Evolutionary conservation across 2,113 vertebrate genomes (phyloP).

Genomic region (Gymnobelideus leadbeateri): DNA sequence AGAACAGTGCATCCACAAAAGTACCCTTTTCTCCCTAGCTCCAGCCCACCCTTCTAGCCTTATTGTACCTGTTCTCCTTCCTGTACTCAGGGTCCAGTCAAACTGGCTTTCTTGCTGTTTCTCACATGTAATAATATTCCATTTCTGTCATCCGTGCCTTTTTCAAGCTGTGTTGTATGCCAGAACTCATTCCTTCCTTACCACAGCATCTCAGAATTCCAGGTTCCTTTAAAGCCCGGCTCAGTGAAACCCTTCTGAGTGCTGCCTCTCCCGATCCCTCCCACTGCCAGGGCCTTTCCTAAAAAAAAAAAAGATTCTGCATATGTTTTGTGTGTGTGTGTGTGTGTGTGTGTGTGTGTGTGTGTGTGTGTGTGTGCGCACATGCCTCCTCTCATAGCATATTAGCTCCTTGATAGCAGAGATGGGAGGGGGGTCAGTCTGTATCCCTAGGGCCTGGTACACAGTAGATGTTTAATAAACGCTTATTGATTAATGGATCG

Average conservation of each 20-base stretch:
- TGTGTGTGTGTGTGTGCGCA: too few species aligned
- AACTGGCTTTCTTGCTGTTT: too few species aligned
- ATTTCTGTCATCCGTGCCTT: neutral
- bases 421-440: neutral
- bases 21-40: neutral
- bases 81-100: neutral
- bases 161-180: too few species aligned
- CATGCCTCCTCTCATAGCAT: neutral
- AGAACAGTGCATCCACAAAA: neutral
- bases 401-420: neutral
- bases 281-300: too few species aligned
- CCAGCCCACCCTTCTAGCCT: too few species aligned
- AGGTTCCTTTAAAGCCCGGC: neutral
- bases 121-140: neutral
- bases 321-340: too few species aligned
- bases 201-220: neutral
- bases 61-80: neutral
- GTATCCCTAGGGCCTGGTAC: neutral
- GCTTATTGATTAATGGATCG: too few species aligned
- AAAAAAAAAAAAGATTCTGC: too few species aligned
- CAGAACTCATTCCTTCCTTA: neutral
- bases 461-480: neutral
- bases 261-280: too few species aligned
- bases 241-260: neutral
- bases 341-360: too few species aligned